Conservation (phyloP, 1,140 invertebrate species). For the fruit fly (Drosophila melanogaster) region Release_6_plus_ISO1_MT NC_004354.4:6455001-6455500, state of each 20-base stretch:
- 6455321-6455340: background rate
- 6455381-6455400: slow-evolving; percentile 12
- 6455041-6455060: slow-evolving; percentile 23
- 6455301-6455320: slow-evolving; percentile 10
- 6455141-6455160: too few relatives aligned
- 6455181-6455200: too few relatives aligned
- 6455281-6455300: background rate
- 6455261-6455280: background rate
- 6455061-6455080: background rate
- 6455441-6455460: slow-evolving; percentile 48
- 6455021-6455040: background rate
- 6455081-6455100: background rate
- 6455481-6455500: slow-evolving; percentile 6
- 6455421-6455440: slow-evolving; percentile 77
- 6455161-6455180: too few relatives aligned
- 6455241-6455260: background rate
- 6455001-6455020: background rate
- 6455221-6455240: background rate
- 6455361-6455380: background rate
- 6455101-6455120: too few relatives aligned
- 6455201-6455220: too few relatives aligned
- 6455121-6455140: too few relatives aligned
- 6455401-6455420: slow-evolving; percentile 52
- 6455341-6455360: background rate
- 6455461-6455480: background rate